Percentiles rank a stretch among this genome's conserved stretches.
phyloP scores from a whole-genome alignment of 2,888 invertebrate species.

The Laspeyria flexula region DNA sequence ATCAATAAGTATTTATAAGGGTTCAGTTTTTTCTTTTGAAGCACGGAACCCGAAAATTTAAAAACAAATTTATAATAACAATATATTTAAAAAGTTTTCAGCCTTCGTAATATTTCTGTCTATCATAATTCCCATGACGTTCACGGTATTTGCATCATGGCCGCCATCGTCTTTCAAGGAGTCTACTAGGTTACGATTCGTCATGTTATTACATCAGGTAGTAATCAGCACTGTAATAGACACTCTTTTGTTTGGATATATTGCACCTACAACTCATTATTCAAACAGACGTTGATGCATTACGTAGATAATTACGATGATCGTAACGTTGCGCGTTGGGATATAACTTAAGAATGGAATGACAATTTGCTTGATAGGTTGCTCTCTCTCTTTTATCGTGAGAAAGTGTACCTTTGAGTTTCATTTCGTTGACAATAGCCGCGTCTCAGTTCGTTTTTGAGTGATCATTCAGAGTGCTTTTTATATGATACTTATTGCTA shows the following conservation, averaged over 20 bases:
- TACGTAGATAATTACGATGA: conserved; percentile 34
- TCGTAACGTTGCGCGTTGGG: conserved; percentile 21
- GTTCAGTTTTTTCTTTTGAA: too few species aligned
- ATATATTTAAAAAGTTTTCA: too few species aligned
- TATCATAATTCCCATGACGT: too few species aligned
- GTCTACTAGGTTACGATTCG: conserved; percentile 19
- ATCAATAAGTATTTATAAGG: too few species aligned
- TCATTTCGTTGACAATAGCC: conserved; percentile 51
- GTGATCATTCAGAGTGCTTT: conserved; percentile 39
- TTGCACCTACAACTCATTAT: conserved; percentile 25
- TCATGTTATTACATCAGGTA: conserved; percentile 20
- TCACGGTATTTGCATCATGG: too few species aligned
- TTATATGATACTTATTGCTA: conserved; percentile 8
- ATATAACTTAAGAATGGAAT: conserved; percentile 34
- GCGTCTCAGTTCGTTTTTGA: conserved; percentile 42
- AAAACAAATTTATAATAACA: too few species aligned
- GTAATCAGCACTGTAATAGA: conserved; percentile 28
- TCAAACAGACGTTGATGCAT: conserved; percentile 38
- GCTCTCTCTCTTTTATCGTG: conserved; percentile 46
- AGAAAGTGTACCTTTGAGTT: conserved; percentile 51
- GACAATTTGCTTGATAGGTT: conserved; percentile 44
- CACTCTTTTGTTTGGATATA: conserved; percentile 22
- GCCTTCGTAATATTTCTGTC: too few species aligned
- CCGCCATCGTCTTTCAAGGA: too few species aligned
- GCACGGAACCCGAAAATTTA: too few species aligned